Evolutionary conservation across 2,113 vertebrate species (phyloP), one percentile per base, ranked within the genome.

Genomic region (Murina feae): DNA sequence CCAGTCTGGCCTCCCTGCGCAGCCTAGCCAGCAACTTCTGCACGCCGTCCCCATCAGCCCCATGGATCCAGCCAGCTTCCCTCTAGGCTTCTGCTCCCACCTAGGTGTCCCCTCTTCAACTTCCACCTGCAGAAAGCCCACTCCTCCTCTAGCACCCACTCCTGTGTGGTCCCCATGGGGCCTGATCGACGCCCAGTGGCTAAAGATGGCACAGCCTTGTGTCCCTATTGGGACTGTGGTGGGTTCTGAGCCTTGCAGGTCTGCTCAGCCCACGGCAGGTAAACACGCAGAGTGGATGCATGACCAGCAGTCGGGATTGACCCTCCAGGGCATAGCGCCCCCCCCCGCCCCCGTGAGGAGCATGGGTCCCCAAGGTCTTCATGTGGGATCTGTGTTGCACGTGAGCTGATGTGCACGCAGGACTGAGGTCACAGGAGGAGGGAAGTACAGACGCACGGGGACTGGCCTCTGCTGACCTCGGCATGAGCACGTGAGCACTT

Each of bases 311-410:
- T 4, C 5, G 8, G 53, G 66, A 16, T 1, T 6, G 20, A 76
- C 23, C 20, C n/a, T 42, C 35, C 51, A n/a, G 39, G 51, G 44
- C 44, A 68, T 8, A 35, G 13, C 10, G 13, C 10, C 44, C 44
- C 44, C 42, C 42, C 32, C 9, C 25, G 58, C 21, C 12, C 14
- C 32, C 14, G 4, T 0, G 3, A 93, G 68, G 21, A 47, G 25
- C 47, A 16, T 6, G 14, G 72, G 42, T 30, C 21, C 53, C 82
- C 0, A 0, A 47, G 47, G 63, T n/a, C 69, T 55, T 79, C 42
- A 2, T 30, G 13, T 2, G 20, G 11, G 44, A 10, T 35, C 30
- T 21, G 2, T 16, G 32, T 11, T 23, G 6, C 42, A 60, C 0
- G 3, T 10, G 39, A 75, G 72, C 53, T 18, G 28, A 47, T 1